Base-by-base conservation (phyloP, 2,113 vertebrate species). In the Corydoras maculifer region DNA sequence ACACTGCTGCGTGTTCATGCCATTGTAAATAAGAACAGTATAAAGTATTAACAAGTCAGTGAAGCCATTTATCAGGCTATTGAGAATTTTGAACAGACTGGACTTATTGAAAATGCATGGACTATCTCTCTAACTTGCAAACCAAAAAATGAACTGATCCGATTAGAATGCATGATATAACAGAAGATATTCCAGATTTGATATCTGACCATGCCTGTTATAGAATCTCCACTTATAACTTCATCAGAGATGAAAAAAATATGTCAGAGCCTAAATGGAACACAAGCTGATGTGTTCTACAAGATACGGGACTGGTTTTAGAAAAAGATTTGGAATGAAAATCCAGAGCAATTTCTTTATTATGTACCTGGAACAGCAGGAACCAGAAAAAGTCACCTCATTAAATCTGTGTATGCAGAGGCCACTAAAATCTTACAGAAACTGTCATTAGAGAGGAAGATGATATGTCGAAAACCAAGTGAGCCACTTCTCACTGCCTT, bases 361-460 rank as follows among this genome's bases (percentile, higher is more conserved):
- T 76, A 74, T 58, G 18, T 79, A 5, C 63, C 66, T 30, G 71
- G 75, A 59, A 69, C 68, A 59, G 72, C 75, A 1, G 72, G 72
- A 31, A 68, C 68, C n/a, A 75, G 75, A 8, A 77, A 79, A 25
- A 77, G 71, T 9, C 78, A 79, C 7, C 9, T 73, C 5, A 73
- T 73, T 18, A 79, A 76, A 64, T 79, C 51, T 3, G 51, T 53
- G 72, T 11, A 68, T 77, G 35, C 63, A 69, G 72, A 80, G 12
- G 65, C 55, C 9, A 59, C 75, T 14, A 77, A 72, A 13, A 73
- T 77, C 3, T 18, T 79, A 9, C 48, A 57, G 3, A 57, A 43
- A 49, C 69, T 69, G 25, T 68, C 70, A 25, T 15, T 63, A 32
- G 11, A 31, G 75, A 79, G 18, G 43, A 70, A 29, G 35, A 3